Evolutionary conservation across 2,888 invertebrate species (phyloP), one percentile per base, ranked within the genome.

Genomic region (Ryuthela nishihirai): DNA sequence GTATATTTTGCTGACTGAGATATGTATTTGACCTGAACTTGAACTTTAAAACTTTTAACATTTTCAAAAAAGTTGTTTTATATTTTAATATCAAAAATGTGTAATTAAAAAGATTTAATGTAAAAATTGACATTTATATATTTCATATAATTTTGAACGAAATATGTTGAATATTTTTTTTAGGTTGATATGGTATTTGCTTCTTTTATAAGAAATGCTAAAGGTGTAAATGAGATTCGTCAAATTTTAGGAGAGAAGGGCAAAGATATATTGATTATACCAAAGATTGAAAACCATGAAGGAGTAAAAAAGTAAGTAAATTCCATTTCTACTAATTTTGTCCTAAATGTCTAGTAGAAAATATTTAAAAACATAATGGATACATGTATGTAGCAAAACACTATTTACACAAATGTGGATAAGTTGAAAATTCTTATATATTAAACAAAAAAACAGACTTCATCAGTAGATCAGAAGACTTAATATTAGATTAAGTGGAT

Each of bases 201-300:
- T 0, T 97, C 97, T 0, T 99, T 99, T 78, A 95, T 98, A 72
- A 83, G 98, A 67, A 86, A 90, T 75, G 94, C 88, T 2, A 82
- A 82, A 0, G 94, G 93, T 10, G 80, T 98, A 6, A 75, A 81
- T 12, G 89, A 91, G 74, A 94, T 99, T 70, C 83, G 94, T 54
- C 76, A 77, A 45, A 84, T 94, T 68, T 81, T 97, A 49, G 67
- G 67, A 3, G 64, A 65, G 15, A 64, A 66, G 23, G 64, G 67
- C 17, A 88, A 87, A 75, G 83, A 90, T 71, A 98, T 99, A 67
- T 82, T 88, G 76, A 88, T 99, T 71, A 94, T 99, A 71, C 89
- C 98, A 56, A 99, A 99, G 78, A 95, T 99, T 70, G 99, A 99
- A 77, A 98, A 98, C 76, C 94, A 97, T 73, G 94, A 98, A 78